phyloP scores from a whole-genome alignment of 2,888 invertebrate species.

The Ophion ventricosus region DNA sequence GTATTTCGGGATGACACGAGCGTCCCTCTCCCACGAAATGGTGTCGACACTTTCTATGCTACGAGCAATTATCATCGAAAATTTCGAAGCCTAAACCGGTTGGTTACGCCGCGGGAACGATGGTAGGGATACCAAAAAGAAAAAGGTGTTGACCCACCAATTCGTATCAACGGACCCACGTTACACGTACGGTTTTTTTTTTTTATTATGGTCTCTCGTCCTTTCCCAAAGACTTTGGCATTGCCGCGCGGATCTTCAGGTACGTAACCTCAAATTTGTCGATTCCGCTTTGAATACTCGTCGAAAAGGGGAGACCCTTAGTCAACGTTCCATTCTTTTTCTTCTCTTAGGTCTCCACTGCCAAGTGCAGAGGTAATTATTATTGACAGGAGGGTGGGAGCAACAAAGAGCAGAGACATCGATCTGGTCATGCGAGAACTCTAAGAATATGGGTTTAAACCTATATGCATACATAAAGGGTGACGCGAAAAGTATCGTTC shows the following conservation, averaged over 20 bases:
- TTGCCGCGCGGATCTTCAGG: conserved; percentile 13
- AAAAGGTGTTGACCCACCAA: conserved; percentile 3
- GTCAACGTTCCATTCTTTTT: too few species aligned
- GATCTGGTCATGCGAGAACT: too few species aligned
- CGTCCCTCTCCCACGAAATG: conserved; percentile 1
- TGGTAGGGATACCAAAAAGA: conserved; percentile 8
- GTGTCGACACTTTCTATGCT: conserved; percentile 34
- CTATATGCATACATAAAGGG: too few species aligned
- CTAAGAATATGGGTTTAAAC: too few species aligned
- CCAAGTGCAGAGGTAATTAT: too few species aligned
- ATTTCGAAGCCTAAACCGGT: conserved; percentile 34
- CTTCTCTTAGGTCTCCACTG: too few species aligned
- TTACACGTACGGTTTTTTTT: neutral
- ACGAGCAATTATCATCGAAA: conserved; percentile 38
- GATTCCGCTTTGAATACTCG: too few species aligned
- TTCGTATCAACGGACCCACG: neutral
- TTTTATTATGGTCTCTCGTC: neutral
- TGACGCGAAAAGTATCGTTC: too few species aligned
- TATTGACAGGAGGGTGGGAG: too few species aligned
- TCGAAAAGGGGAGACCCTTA: too few species aligned
- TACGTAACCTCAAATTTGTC: neutral
- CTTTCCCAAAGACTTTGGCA: conserved; percentile 66
- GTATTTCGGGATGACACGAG: neutral
- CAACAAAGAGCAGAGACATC: too few species aligned
- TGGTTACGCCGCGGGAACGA: conserved; percentile 16